Percentiles rank a stretch among this genome's conserved stretches.
Conservation (phyloP, 2,113 vertebrate genomes). For the Pristiophorus japonicus region DNA sequence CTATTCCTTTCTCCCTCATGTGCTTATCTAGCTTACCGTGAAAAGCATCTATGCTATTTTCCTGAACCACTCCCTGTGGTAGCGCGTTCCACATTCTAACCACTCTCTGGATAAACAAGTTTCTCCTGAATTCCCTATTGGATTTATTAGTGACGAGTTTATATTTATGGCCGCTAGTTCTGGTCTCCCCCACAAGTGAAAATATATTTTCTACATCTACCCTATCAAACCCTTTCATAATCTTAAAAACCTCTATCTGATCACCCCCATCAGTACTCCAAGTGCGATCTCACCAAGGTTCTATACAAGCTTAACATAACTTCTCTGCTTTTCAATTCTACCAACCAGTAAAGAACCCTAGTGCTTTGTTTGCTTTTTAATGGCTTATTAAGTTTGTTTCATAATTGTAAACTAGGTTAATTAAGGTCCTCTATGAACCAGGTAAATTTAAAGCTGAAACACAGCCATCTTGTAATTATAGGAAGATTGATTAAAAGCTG, state of each 20-base stretch:
- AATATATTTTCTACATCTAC: background rate
- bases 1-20: background rate
- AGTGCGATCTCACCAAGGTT: background rate
- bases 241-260: background rate
- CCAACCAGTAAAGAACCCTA: background rate
- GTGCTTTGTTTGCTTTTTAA: background rate
- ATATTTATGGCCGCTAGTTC: too few species aligned
- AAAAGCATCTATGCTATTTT: too few species aligned
- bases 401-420: background rate
- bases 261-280: background rate
- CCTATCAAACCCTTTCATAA: background rate
- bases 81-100: background rate
- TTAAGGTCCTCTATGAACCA: constrained; percentile 8
- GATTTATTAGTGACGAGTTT: too few species aligned
- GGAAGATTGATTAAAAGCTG: background rate
- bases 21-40: too few species aligned
- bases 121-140: background rate
- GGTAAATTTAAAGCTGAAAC: constrained; percentile 19
- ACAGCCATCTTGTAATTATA: background rate
- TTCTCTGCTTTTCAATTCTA: background rate
- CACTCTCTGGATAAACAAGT: background rate
- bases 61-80: background rate
- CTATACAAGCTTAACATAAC: background rate
- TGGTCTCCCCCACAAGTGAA: background rate
- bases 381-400: background rate